Base-by-base conservation (phyloP, 2,888 invertebrate genomes). In the Onchidella celtica region DNA sequence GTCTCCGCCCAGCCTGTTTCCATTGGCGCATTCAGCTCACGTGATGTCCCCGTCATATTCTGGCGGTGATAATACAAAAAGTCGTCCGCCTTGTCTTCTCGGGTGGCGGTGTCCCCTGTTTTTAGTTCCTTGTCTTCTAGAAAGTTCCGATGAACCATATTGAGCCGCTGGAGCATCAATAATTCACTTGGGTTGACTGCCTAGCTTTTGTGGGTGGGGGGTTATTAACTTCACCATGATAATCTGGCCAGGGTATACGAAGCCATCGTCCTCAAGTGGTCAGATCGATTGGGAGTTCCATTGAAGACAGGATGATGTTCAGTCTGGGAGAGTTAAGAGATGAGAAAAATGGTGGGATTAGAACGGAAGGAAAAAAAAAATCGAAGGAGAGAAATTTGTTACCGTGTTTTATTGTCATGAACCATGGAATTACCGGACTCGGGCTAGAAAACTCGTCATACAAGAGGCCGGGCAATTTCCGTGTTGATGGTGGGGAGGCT, bases 111-210 rank as follows among this genome's bases (percentile, higher is more conserved):
- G 47, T 47, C 47, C n/a, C n/a, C n/a, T n/a, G n/a, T n/a, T n/a
- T n/a, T n/a, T n/a, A n/a, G n/a, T n/a, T 24, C 47, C 21, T 9
- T n/a, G 3, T 17, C 32, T n/a, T 57, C 38, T 61, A 27, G 59
- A 38, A 0, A 34, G 11, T 36, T 24, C n/a, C 2, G 1, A 47
- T 17, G 4, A 4, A n/a, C 73, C 73, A 73, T 73, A 59, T 36
- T 32, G 73, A 73, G 24, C 24, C 2, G 0, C 9, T 38, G 3
- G 36, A 59, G 27, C 73, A 73, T 73, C 73, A 61, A 61, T 73
- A 73, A 73, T 73, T 36, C 59, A 73, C 36, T 11, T 47, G 29
- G 29, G 0, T 17, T 70, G 9, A 21, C 9, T 59, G 36, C 2
- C 32, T 70, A 55, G 32, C 29, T 70, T 55, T 14, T 70, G 40